Base-by-base conservation (phyloP, 2,113 vertebrate species). In the Passer montanus region DNA sequence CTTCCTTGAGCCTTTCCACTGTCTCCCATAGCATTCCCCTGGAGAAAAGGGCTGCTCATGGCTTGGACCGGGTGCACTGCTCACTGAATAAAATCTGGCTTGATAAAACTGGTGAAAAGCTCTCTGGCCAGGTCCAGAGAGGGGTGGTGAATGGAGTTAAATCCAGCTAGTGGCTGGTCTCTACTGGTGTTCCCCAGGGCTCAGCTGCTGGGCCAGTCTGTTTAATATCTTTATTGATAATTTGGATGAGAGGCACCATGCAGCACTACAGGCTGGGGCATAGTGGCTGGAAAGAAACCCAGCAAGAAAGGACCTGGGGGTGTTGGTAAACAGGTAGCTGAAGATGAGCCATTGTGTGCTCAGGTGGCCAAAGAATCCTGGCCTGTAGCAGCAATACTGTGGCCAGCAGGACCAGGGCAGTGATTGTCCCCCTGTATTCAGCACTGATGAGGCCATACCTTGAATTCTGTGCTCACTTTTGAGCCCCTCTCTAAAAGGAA, bases 391-490 rank as follows among this genome's bases (percentile, higher is more conserved):
- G 44, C 0, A 28, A 39, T 4, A 74, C 33, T 4, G 6, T 20
- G 23, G 46, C 60, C 52, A 89, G 23, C 23, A 67, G 52, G 33
- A 44, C 4, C 7, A 58, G 59, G 33, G 22, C 27, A 89, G 31
- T 19, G 59, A 58, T 15, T 3, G 1, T 58, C 4, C 3, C 12
- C 31, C 44, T 37, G 33, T 46, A 39, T 23, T 74, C 0, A 0
- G 44, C 28, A 46, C 23, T n/a, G 33, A 4, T 44, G 39, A 89
- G 39, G 53, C 13, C 9, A 8, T 15, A 39, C 23, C 23, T 30
- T 7, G 6, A 81, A 33, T 37, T 5, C 22, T 3, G 3, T 37
- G 59, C 4, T 37, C 39, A 53, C 9, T 60, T 68, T 46, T 41
- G 62, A n/a, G 17, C 9, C 6, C 1, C 2, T 26, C 24, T 26